Conservation (phyloP, 1,140 invertebrate species). For the Arctopsyche grandis region DNA sequence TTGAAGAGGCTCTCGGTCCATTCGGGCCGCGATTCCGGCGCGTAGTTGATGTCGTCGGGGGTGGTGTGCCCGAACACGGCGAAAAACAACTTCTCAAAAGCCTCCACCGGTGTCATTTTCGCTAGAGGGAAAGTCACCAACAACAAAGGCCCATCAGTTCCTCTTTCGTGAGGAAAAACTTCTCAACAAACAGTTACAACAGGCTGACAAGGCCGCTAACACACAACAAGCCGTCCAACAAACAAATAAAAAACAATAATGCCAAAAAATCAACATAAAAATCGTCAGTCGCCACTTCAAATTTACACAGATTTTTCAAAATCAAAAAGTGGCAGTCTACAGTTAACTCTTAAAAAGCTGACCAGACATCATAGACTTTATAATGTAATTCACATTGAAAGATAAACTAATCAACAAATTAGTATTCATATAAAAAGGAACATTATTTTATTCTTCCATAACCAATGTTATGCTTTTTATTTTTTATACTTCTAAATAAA, state of each 20-base stretch:
- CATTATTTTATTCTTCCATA: too few species aligned
- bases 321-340: too few species aligned
- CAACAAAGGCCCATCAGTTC: constrained; percentile 49
- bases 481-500: too few species aligned
- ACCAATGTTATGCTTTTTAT: too few species aligned
- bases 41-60: constrained; percentile 82
- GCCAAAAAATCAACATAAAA: not conserved
- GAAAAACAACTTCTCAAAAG: constrained; percentile 97
- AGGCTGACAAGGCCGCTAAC: constrained; percentile 47
- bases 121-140: constrained; percentile 66
- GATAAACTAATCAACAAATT: too few species aligned
- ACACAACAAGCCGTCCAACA: constrained; percentile 37
- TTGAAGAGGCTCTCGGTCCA: constrained; percentile 87
- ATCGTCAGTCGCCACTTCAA: not conserved
- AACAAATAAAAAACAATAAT: constrained; percentile 44
- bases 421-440: too few species aligned
- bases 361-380: too few species aligned
- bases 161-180: constrained; percentile 51
- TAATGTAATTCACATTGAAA: too few species aligned
- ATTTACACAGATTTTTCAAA: not conserved
- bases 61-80: constrained; percentile 97
- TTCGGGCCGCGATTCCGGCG: constrained; percentile 70
- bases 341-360: too few species aligned
- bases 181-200: constrained; percentile 30
- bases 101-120: constrained; percentile 86